Conservation (phyloP, 2,113 vertebrate genomes). For the Myodes glareolus region DNA sequence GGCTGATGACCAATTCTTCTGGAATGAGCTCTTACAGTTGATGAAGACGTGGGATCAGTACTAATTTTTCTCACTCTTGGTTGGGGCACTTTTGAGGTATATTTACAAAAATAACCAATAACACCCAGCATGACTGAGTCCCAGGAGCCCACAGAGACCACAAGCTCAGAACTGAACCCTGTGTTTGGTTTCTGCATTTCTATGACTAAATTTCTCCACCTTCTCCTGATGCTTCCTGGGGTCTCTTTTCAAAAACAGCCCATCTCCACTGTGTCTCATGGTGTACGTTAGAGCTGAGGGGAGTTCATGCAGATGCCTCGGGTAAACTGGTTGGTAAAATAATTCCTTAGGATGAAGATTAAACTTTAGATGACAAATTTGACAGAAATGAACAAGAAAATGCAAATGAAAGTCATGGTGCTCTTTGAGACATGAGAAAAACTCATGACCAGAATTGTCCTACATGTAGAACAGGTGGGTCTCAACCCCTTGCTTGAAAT, state of each 20-base stretch:
- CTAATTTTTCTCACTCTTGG: neutral
- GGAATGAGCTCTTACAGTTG: neutral
- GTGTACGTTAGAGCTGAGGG: neutral
- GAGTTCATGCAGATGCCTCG: neutral
- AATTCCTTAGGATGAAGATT: neutral
- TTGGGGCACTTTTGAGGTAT: neutral
- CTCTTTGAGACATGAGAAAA: neutral
- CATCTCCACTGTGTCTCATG: neutral
- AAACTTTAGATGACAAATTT: neutral
- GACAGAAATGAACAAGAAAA: neutral
- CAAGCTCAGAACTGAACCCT: neutral
- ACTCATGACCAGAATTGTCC: neutral
- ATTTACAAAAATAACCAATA: neutral
- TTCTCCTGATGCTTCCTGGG: neutral
- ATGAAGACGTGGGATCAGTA: neutral
- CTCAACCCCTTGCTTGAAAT: neutral
- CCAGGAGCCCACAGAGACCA: neutral
- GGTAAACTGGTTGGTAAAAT: neutral
- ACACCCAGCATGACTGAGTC: neutral
- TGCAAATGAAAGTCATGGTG: neutral
- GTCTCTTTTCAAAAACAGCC: neutral
- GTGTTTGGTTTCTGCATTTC: neutral
- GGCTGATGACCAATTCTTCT: neutral
- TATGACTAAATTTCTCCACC: neutral
- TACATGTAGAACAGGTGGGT: neutral